Evolutionary conservation across 2,113 vertebrate genomes (phyloP).

Genomic region (Cynoglossus semilaevis): DNA sequence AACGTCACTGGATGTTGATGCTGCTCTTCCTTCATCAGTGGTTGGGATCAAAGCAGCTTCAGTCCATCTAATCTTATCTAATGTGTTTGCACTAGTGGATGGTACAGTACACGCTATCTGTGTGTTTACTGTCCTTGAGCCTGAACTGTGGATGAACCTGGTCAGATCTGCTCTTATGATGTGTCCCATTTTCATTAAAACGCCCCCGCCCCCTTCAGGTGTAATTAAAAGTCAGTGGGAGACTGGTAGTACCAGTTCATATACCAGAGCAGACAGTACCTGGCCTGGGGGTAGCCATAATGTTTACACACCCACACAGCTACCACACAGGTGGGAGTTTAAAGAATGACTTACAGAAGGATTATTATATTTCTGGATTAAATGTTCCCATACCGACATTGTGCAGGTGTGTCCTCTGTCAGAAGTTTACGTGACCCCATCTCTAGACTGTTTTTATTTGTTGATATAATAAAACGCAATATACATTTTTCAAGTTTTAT

Average conservation of each 20-base stretch:
- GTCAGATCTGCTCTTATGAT: conserved; percentile 67
- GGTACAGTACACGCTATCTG: conserved; percentile 42
- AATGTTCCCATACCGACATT: not conserved
- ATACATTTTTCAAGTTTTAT: no score
- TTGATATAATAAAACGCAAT: no score
- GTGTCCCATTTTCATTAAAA: conserved; percentile 68
- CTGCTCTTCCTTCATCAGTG: not conserved
- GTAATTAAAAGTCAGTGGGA: conserved; percentile 70
- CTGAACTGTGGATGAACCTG: conserved; percentile 69
- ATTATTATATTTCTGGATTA: conserved; percentile 8
- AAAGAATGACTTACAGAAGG: conserved; percentile 19
- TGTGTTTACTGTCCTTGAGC: conserved; percentile 64
- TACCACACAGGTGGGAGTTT: conserved; percentile 32
- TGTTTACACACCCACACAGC: conserved; percentile 62
- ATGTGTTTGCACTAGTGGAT: conserved; percentile 40
- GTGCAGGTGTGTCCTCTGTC: not conserved
- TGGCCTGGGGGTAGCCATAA: conserved; percentile 60
- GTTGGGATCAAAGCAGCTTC: conserved; percentile 14
- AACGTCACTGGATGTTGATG: conserved; percentile 5
- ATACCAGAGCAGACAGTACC: conserved; percentile 61
- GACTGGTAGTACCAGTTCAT: conserved; percentile 66
- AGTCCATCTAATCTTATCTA: conserved; percentile 45
- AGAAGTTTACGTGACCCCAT: no score
- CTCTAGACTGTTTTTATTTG: no score
- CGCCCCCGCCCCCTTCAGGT: conserved; percentile 35